Evolutionary conservation across 2,113 vertebrate genomes (phyloP), one percentile per base, ranked within the genome.

Genomic region (Eonycteris spelaea): DNA sequence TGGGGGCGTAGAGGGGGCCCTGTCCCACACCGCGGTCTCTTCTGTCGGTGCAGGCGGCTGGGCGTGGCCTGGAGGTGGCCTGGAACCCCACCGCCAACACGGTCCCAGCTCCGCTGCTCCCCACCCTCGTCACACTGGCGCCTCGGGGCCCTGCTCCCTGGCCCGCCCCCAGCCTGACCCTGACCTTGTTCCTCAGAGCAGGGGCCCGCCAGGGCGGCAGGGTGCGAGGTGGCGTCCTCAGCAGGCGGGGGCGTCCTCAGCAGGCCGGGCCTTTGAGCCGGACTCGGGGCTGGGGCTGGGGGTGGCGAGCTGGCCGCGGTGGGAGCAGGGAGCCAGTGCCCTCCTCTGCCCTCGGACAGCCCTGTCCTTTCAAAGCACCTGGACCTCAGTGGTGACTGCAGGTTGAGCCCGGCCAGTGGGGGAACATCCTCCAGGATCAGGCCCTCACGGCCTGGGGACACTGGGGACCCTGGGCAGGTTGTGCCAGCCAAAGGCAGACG

Each of bases 161-260:
- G 53, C 5, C 7, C 0, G 4, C 16, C 55, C 26, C 14, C 43
- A 5, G 83, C 15, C 30, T 1, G 38, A 26, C 13, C 24, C 55
- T 2, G 70, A 61, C 57, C 75, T 15, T 0, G 0, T 0, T 51
- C 51, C 40, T 77, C 4, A 65, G 24, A 7, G 6, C 57, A 53
- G 33, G 11, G 16, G 10, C 22, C 26, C 48, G 16, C 7, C 65
- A 14, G 4, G 67, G 51, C 51, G 14, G 26, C 40, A 51, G 14
- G 3, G 2, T 12, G 1, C 1, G 3, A 4, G 48, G n/a, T 67
- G 11, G 4, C 0, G 6, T 30, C 26, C 2, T 33, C 2, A 24
- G 61, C 2, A 5, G 40, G 6, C 40, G 6, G 40, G 59, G 24
- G 4, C 0, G 6, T 30, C 26, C 2, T 33, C 2, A 24, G 61